Conservation (phyloP, 2,113 vertebrate genomes). For the Gracilinanus agilis region DNA sequence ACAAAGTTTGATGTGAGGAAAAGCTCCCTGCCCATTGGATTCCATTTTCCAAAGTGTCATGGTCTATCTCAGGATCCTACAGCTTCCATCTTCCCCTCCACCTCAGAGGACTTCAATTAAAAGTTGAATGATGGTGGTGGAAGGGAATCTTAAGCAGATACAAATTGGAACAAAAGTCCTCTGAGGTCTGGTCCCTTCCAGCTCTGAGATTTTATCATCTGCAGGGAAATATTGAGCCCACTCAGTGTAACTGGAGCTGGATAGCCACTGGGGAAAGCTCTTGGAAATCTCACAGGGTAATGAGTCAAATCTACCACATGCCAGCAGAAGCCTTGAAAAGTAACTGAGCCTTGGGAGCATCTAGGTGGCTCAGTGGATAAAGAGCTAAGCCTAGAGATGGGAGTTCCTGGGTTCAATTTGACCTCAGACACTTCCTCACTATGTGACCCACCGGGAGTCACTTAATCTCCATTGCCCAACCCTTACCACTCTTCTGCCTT, state of each 20-base stretch:
- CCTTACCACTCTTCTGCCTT: too few relatives aligned
- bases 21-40: background rate
- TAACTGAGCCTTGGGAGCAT: background rate
- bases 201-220: background rate
- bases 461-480: too few relatives aligned
- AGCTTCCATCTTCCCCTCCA: background rate
- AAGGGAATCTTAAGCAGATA: background rate
- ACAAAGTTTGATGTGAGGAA: background rate
- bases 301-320: background rate
- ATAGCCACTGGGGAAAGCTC: background rate
- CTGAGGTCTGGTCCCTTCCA: background rate
- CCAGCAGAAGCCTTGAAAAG: background rate
- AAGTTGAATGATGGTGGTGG: background rate
- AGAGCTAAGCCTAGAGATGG: too few relatives aligned
- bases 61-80: background rate
- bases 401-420: too few relatives aligned
- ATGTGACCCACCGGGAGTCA: too few relatives aligned
- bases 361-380: too few relatives aligned
- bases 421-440: too few relatives aligned
- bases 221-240: background rate
- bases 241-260: background rate
- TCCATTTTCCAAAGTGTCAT: background rate
- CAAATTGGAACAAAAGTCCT: background rate
- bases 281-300: background rate
- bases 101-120: background rate